These are phyloP conservation scores for Sebastes kiyomatsui DNA, from an alignment of 2,797 vertebrate species.

Conservation along the genomic window DNA sequence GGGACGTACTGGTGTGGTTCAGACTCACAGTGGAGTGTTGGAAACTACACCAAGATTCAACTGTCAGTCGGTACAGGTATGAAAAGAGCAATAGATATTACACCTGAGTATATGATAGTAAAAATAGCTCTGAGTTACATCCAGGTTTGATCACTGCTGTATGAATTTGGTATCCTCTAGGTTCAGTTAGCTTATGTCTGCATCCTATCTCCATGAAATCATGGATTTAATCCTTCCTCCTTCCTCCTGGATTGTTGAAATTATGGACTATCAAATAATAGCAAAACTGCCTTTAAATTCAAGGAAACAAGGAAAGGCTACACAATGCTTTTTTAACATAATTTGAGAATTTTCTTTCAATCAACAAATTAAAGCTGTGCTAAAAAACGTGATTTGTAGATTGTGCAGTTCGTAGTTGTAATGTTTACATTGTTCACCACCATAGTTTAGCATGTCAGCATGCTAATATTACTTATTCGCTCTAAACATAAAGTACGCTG, in stretches of 20 bases:
- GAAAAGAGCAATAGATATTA: neutral
- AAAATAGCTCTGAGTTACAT: neutral
- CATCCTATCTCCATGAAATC: too few species aligned
- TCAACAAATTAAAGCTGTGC: neutral
- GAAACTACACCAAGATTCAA: slow-evolving; percentile 32
- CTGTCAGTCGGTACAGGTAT: slow-evolving; percentile 41
- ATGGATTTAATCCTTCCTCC: neutral
- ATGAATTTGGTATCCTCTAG: too few species aligned
- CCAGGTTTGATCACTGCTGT: too few species aligned
- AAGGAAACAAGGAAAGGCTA: neutral
- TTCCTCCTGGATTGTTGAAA: neutral
- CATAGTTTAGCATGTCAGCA: neutral
- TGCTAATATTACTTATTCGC: neutral
- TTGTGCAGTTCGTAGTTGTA: neutral
- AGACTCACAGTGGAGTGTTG: slow-evolving; percentile 1
- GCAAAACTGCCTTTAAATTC: too few species aligned
- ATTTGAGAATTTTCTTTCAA: neutral
- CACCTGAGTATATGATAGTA: neutral
- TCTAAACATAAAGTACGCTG: neutral
- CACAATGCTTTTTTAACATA: neutral
- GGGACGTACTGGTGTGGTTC: slow-evolving; percentile 64
- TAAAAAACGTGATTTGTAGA: neutral
- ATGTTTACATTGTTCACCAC: neutral
- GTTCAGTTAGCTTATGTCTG: too few species aligned
- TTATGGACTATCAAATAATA: neutral